Evolutionary conservation across 2,113 vertebrate species (phyloP).

Genomic region (Phoxinus phoxinus): DNA sequence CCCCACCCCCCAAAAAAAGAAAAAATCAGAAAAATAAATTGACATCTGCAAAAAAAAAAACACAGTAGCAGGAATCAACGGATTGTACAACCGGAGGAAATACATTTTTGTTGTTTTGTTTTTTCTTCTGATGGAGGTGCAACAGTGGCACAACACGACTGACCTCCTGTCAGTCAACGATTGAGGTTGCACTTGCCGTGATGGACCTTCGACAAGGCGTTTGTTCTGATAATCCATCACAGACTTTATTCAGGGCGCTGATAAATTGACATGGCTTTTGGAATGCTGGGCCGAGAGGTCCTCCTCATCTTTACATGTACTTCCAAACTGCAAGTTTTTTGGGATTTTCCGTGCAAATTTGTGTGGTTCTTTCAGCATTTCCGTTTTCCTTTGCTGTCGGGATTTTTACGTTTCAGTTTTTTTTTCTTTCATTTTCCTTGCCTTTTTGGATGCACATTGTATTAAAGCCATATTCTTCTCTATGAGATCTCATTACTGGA

Average conservation of each 20-base stretch:
- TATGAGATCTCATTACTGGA: constrained; percentile 54
- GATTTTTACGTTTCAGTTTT: constrained; percentile 38
- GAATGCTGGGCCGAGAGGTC: constrained; percentile 67
- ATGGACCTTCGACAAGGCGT: constrained; percentile 60
- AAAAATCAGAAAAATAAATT: background rate
- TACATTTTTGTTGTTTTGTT: background rate
- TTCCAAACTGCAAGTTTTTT: constrained; percentile 86
- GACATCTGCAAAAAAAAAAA: constrained; percentile 13
- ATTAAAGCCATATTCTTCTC: constrained; percentile 78
- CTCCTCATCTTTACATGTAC: constrained; percentile 78
- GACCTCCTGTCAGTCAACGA: background rate
- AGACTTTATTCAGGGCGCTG: constrained; percentile 39
- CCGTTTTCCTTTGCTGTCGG: constrained; percentile 67
- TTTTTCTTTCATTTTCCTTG: constrained; percentile 67
- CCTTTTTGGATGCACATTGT: constrained; percentile 79
- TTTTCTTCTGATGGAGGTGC: background rate
- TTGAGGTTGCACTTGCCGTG: constrained; percentile 27
- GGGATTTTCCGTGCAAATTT: constrained; percentile 81
- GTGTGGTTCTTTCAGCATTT: constrained; percentile 78
- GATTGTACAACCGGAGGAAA: background rate
- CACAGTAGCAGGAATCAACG: constrained; percentile 7
- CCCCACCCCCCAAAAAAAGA: too few relatives aligned
- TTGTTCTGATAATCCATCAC: constrained; percentile 56
- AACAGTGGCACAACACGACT: constrained; percentile 36
- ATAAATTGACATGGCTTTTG: constrained; percentile 40